A percentile compares a stretch with the other conserved stretches of the same genome.
phyloP scores from a whole-genome alignment of 2,888 invertebrate species.

The Drosophila meridiana region DNA sequence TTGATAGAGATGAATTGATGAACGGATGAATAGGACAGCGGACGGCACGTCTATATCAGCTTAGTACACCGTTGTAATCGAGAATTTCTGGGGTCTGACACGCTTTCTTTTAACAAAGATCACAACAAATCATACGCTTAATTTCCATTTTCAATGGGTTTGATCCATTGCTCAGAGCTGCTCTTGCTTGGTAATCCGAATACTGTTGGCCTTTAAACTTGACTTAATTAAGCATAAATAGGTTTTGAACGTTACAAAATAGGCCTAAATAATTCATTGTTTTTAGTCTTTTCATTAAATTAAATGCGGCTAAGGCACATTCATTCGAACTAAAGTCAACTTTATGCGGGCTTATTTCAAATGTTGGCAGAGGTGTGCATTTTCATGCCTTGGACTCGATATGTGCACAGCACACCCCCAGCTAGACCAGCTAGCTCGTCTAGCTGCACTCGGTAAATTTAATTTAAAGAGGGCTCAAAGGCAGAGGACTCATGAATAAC shows the following conservation, averaged over 20 bases:
- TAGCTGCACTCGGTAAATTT: slow-evolving; percentile 14
- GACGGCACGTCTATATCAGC: too few species aligned
- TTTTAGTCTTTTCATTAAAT: not conserved
- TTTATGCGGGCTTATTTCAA: not conserved
- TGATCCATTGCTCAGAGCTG: not conserved
- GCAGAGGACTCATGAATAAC: slow-evolving; percentile 6
- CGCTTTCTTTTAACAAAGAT: too few species aligned
- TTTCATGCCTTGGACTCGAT: not conserved
- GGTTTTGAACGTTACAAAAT: not conserved
- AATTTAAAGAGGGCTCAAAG: slow-evolving; percentile 26
- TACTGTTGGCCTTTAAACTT: not conserved
- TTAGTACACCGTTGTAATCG: too few species aligned
- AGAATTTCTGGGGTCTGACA: too few species aligned
- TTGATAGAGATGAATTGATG: too few species aligned
- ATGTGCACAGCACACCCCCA: not conserved
- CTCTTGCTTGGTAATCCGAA: not conserved
- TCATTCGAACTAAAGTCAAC: not conserved
- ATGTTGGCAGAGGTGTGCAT: not conserved
- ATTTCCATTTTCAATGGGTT: not conserved
- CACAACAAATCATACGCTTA: too few species aligned
- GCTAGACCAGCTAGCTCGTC: not conserved
- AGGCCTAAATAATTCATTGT: not conserved
- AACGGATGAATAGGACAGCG: too few species aligned
- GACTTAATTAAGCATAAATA: not conserved
- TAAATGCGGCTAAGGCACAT: not conserved